A percentile compares a stretch with the other conserved stretches of the same genome.
Conservation (phyloP, 2,888 invertebrate genomes). For the Agrotis segetum region DNA sequence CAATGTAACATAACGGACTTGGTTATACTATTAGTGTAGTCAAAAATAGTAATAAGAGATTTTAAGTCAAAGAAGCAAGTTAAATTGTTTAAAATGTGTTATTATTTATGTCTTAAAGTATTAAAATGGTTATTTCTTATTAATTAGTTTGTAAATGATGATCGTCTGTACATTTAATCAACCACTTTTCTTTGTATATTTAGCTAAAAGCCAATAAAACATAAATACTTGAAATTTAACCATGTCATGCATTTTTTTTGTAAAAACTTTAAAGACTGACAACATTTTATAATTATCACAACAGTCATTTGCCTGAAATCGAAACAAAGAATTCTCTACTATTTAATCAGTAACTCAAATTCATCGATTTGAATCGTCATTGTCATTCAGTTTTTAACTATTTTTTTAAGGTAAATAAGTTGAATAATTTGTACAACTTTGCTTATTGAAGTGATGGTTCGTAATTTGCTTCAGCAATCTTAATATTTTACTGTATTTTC, state of each 20-base stretch:
- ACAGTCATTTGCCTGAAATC: constrained; percentile 35
- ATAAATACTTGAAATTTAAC: constrained; percentile 45
- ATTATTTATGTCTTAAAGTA: constrained; percentile 91
- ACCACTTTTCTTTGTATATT: constrained; percentile 78
- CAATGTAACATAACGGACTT: constrained; percentile 89
- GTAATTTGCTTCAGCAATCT: constrained; percentile 10
- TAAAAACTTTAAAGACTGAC: constrained; percentile 37
- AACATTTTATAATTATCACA: constrained; percentile 11
- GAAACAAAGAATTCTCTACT: constrained; percentile 17
- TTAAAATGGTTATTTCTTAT: constrained; percentile 91
- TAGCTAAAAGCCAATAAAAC: constrained; percentile 86
- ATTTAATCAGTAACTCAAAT: constrained; percentile 37
- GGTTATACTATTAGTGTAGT: constrained; percentile 91
- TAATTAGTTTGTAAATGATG: constrained; percentile 90
- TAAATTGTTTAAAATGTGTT: constrained; percentile 91
- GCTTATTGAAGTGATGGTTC: constrained; percentile 11
- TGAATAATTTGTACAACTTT: constrained; percentile 18
- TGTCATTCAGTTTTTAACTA: constrained; percentile 29
- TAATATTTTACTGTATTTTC: constrained; percentile 23
- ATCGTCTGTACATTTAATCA: constrained; percentile 85
- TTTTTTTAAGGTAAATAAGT: constrained; percentile 16
- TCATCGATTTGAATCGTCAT: constrained; percentile 32
- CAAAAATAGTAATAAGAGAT: constrained; percentile 89
- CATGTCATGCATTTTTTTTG: constrained; percentile 42
- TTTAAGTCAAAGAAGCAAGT: constrained; percentile 91